phyloP scores from a whole-genome alignment of 1,140 invertebrate genomes.

The Eupristina koningsbergeri region DNA sequence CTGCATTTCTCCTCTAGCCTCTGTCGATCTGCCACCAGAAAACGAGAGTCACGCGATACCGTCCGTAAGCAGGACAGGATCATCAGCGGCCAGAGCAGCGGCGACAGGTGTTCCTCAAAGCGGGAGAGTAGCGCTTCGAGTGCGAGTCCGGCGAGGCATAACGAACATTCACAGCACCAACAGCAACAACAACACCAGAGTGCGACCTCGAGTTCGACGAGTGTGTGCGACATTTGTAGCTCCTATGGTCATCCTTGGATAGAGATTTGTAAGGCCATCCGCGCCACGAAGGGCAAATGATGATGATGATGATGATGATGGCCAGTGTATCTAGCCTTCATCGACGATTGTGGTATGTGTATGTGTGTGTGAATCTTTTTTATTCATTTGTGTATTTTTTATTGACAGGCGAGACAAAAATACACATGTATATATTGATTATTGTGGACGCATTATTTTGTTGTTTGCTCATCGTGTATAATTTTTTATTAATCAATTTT shows the following conservation, averaged over 20 bases:
- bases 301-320: not conserved
- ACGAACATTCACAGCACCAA: conserved; percentile 2
- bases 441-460: conserved; percentile 6
- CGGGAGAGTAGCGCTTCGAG: conserved; percentile 39
- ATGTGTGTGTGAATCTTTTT: conserved; percentile 10
- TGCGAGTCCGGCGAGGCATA: conserved; percentile 36
- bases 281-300: conserved; percentile 67
- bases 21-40: conserved; percentile 57
- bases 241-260: conserved; percentile 75
- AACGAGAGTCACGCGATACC: conserved; percentile 56
- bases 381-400: not conserved
- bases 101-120: conserved; percentile 58
- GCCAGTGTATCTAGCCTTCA: not conserved
- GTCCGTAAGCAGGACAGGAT: conserved; percentile 13
- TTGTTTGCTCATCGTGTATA: conserved; percentile 23
- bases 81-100: not conserved
- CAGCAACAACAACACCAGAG: conserved; percentile 13
- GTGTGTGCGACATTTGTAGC: conserved; percentile 71
- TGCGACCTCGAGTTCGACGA: conserved; percentile 52
- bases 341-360: conserved; percentile 10
- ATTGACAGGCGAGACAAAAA: not conserved
- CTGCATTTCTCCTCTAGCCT: conserved; percentile 61
- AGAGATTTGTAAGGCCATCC: conserved; percentile 72
- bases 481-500: conserved; percentile 3
- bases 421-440: not conserved